phyloP scores from a whole-genome alignment of 2,888 invertebrate genomes.

The Tupiocoris notatus region DNA sequence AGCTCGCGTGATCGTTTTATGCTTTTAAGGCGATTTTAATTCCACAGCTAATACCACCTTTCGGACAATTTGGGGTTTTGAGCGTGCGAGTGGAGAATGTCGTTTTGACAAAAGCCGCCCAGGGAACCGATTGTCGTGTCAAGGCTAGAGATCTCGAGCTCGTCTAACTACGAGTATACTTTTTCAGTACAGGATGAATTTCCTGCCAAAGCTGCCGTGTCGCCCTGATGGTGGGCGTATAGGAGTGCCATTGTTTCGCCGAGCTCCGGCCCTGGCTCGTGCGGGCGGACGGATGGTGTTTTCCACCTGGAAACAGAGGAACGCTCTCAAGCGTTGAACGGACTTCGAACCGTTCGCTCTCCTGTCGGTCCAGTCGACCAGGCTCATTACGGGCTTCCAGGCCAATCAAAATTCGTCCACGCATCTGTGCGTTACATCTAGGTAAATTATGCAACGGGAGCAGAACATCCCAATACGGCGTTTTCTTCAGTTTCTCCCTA shows the following conservation, averaged over 20 bases:
- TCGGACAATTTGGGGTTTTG: neutral
- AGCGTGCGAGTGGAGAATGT: neutral
- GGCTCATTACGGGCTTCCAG: neutral
- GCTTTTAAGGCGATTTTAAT: too few species aligned
- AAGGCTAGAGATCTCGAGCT: neutral
- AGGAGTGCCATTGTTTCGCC: conserved; percentile 39
- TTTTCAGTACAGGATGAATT: conserved; percentile 30
- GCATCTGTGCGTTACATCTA: neutral
- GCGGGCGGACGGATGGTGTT: neutral
- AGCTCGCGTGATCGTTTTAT: too few species aligned
- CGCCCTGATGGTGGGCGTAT: conserved; percentile 29
- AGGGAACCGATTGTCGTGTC: neutral
- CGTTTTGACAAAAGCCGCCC: neutral
- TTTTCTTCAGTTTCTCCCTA: too few species aligned
- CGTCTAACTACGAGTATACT: neutral
- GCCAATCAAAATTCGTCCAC: neutral
- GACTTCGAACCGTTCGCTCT: neutral
- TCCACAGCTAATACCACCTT: too few species aligned
- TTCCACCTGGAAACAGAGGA: conserved; percentile 4
- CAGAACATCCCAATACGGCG: neutral
- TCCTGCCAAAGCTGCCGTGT: conserved; percentile 8
- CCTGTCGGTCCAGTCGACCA: neutral
- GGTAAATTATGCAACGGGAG: neutral
- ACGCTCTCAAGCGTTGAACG: conserved; percentile 32
- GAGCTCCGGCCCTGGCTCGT: conserved; percentile 6